phyloP scores from a whole-genome alignment of 2,113 vertebrate genomes.

The Glareola pratincola region DNA sequence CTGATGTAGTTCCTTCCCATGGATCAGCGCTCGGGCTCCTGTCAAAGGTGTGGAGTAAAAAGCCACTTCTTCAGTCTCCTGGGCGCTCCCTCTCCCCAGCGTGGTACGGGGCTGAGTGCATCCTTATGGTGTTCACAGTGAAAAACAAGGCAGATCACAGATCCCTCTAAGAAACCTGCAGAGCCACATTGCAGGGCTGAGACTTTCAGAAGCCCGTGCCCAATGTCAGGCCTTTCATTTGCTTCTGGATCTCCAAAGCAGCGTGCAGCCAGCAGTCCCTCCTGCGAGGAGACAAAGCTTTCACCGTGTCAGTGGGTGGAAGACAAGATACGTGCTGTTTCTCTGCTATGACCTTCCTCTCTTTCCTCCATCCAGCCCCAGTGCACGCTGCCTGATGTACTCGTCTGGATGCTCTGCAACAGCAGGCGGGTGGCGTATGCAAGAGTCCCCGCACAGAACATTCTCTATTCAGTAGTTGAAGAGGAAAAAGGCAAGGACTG shows the following conservation, averaged over 20 bases:
- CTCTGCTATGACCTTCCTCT: neutral
- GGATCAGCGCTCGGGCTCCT: neutral
- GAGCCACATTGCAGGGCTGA: neutral
- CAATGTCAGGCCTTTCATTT: neutral
- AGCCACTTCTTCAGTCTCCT: neutral
- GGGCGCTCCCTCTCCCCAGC: neutral
- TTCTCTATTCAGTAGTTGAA: conserved; percentile 90
- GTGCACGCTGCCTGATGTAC: conserved; percentile 85
- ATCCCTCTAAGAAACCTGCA: neutral
- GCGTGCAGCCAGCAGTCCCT: neutral
- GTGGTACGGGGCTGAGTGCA: neutral
- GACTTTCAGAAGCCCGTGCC: neutral
- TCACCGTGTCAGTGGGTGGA: neutral
- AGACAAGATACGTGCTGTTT: neutral
- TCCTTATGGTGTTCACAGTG: neutral
- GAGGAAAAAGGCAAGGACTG: conserved; percentile 90
- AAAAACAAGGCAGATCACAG: neutral
- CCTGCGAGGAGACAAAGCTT: neutral
- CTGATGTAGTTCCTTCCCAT: neutral
- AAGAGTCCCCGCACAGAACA: conserved; percentile 82
- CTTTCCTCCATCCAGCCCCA: conserved; percentile 81
- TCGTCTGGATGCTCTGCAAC: conserved; percentile 89
- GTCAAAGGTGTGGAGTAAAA: neutral
- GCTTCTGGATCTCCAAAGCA: neutral
- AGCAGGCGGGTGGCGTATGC: conserved; percentile 82